A percentile compares a stretch with the other conserved stretches of the same genome.
Evolutionary conservation across 2,888 invertebrate genomes (phyloP).

Genomic region (Drosophila testacea): DNA sequence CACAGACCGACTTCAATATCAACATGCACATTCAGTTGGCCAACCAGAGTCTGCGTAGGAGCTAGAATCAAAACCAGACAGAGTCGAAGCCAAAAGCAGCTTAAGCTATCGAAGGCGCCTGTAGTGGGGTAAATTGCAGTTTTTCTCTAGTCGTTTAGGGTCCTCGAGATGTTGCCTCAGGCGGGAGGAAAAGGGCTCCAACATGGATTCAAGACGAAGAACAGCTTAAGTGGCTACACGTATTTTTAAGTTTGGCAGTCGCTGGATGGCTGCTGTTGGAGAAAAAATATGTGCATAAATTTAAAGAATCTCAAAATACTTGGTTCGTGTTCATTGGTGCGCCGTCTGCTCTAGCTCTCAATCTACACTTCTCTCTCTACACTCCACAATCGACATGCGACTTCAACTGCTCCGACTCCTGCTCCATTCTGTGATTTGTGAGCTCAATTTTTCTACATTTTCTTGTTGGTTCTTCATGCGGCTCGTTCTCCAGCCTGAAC

Average conservation of each 20-base stretch:
- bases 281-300: slow-evolving; percentile 78
- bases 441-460: slow-evolving; percentile 78
- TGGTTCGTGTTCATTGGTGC: slow-evolving; percentile 72
- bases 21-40: slow-evolving; percentile 24
- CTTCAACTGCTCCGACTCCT: slow-evolving; percentile 35
- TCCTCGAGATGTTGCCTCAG: slow-evolving; percentile 12
- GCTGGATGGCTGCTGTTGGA: slow-evolving; percentile 50
- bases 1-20: slow-evolving; percentile 16
- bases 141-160: slow-evolving; percentile 27
- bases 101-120: slow-evolving; percentile 35
- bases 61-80: slow-evolving; percentile 20
- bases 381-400: slow-evolving; percentile 42
- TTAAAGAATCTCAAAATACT: slow-evolving; percentile 80
- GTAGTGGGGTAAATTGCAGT: slow-evolving; percentile 41
- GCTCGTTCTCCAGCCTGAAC: slow-evolving; percentile 6
- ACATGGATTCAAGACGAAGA: slow-evolving; percentile 29
- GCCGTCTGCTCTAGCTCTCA: slow-evolving; percentile 48
- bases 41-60: slow-evolving; percentile 24
- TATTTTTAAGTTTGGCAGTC: slow-evolving; percentile 44
- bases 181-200: slow-evolving; percentile 1
- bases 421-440: slow-evolving; percentile 74
- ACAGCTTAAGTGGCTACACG: slow-evolving; percentile 77
- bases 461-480: slow-evolving; percentile 33
- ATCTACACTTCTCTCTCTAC: slow-evolving; percentile 10
- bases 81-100: slow-evolving; percentile 23